Conservation (phyloP, 2,888 invertebrate genomes). For the Choristoneura rosaceana region DNA sequence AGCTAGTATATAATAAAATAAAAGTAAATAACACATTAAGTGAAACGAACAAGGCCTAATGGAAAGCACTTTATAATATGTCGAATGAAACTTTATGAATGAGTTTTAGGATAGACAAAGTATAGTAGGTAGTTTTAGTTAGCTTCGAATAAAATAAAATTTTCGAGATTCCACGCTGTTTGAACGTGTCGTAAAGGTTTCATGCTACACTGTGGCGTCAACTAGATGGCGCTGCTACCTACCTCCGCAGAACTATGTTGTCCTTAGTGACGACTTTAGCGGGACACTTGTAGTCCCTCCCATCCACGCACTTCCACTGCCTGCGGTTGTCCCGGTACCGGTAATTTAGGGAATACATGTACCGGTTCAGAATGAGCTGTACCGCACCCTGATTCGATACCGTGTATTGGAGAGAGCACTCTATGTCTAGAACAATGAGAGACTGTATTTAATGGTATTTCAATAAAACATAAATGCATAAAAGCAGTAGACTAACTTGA, state of each 20-base stretch:
- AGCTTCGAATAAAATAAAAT: too few species aligned
- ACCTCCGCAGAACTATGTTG: conserved; percentile 50
- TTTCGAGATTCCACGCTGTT: too few species aligned
- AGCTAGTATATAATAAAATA: too few species aligned
- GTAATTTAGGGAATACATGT: conserved; percentile 45
- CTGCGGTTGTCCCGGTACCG: conserved; percentile 30
- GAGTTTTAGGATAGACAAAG: too few species aligned
- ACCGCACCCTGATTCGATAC: conserved; percentile 31
- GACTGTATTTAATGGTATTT: neutral
- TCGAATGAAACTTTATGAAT: too few species aligned
- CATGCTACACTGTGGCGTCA: neutral
- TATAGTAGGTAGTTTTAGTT: too few species aligned
- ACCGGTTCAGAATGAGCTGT: conserved; percentile 33
- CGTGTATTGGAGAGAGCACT: conserved; percentile 26
- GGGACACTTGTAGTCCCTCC: conserved; percentile 48
- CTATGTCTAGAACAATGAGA: conserved; percentile 27
- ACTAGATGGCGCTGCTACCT: conserved; percentile 6
- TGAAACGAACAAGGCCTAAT: too few species aligned
- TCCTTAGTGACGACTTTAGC: conserved; percentile 48
- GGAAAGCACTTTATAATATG: too few species aligned
- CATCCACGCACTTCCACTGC: conserved; percentile 51
- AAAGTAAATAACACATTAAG: neutral
- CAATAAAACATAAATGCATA: too few species aligned
- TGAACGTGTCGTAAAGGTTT: too few species aligned
- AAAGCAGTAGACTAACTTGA: too few species aligned